These are phyloP conservation scores for Sipha flava DNA, from an alignment of 1,140 invertebrate genomes.

Conservation along the genomic window DNA sequence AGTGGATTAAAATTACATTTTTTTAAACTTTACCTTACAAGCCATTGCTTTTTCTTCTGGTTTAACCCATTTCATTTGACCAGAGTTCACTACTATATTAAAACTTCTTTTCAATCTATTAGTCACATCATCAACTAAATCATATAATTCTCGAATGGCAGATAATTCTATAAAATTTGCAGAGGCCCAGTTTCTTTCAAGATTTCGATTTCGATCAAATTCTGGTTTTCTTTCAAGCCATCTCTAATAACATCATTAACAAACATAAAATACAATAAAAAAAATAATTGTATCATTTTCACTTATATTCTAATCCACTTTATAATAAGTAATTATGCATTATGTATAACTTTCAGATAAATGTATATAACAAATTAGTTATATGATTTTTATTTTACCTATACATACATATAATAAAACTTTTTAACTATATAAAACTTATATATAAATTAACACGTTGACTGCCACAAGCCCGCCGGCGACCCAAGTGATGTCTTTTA, in stretches of 20 bases:
- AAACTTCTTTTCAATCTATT: conserved; percentile 46
- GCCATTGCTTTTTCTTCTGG: neutral
- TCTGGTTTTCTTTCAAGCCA: conserved; percentile 43
- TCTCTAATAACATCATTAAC: conserved; percentile 10
- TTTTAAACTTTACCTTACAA: neutral
- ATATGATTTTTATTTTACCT: no score
- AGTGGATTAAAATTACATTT: neutral
- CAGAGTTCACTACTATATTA: neutral
- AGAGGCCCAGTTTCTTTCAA: conserved; percentile 61
- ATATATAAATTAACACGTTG: no score
- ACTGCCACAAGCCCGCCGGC: no score
- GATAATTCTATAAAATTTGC: conserved; percentile 63
- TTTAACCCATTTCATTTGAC: conserved; percentile 12
- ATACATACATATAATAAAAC: no score
- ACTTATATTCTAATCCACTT: no score
- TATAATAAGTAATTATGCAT: no score
- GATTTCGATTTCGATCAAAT: conserved; percentile 28
- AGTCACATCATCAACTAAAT: conserved; percentile 60
- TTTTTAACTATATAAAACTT: no score
- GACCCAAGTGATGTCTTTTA: no score
- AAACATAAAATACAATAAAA: neutral
- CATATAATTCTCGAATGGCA: conserved; percentile 61
- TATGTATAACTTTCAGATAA: no score
- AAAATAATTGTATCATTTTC: neutral
- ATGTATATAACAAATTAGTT: no score